Conservation (phyloP, 2,888 invertebrate genomes). For the Microdon myrmicae region DNA sequence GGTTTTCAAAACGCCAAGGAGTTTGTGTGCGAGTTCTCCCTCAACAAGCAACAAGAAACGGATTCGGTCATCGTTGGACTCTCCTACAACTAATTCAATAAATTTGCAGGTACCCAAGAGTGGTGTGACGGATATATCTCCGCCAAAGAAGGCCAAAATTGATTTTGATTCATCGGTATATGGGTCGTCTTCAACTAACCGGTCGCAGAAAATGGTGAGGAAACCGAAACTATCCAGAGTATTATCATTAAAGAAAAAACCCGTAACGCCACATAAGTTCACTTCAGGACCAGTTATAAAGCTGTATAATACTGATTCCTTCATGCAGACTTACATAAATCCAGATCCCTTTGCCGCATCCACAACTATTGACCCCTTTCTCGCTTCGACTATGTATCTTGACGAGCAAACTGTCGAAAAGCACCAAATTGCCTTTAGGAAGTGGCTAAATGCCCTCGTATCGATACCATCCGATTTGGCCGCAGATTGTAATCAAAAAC, state of each 20-base stretch:
- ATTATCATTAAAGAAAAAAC: conserved; percentile 58
- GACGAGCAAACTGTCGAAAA: conserved; percentile 76
- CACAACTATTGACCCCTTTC: conserved; percentile 75
- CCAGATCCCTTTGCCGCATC: conserved; percentile 70
- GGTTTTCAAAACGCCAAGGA: conserved; percentile 16
- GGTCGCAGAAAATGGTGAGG: conserved; percentile 57
- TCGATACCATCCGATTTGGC: conserved; percentile 80
- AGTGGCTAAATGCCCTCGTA: conserved; percentile 82
- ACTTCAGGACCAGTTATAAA: conserved; percentile 56
- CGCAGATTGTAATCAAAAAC: conserved; percentile 71
- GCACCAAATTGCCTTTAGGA: conserved; percentile 78
- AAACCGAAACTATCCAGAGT: conserved; percentile 58
- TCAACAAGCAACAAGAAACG: conserved; percentile 24
- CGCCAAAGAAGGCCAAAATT: conserved; percentile 62
- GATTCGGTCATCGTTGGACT: conserved; percentile 45
- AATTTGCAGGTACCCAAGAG: conserved; percentile 14
- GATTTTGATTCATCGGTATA: conserved; percentile 51
- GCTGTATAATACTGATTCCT: conserved; percentile 64
- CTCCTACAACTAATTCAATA: conserved; percentile 22
- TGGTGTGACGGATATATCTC: conserved; percentile 56
- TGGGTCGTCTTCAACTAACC: conserved; percentile 38
- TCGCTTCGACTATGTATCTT: conserved; percentile 74
- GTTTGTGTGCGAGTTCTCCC: background rate
- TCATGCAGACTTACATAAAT: conserved; percentile 65
- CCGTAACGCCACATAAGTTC: conserved; percentile 58